A percentile compares a stretch with the other conserved stretches of the same genome.
phyloP scores from a whole-genome alignment of 1,140 invertebrate species.

The Drosophila orosa region DNA sequence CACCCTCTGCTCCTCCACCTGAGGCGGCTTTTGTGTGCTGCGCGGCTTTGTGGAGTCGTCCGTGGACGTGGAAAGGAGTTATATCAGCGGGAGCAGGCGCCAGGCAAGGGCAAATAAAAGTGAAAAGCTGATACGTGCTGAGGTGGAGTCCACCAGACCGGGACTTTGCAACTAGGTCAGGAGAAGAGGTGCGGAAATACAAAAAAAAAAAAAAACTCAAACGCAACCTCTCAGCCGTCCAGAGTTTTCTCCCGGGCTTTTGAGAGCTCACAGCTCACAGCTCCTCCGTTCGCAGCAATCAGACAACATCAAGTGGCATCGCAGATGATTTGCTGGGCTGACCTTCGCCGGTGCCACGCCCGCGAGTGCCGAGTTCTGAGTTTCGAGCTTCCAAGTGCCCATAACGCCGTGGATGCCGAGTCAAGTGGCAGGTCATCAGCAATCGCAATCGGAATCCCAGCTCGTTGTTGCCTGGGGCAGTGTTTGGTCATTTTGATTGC shows the following conservation, averaged over 20 bases:
- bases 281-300: slow-evolving; percentile 45
- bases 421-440: slow-evolving; percentile 59
- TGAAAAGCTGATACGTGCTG: slow-evolving; percentile 53
- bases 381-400: slow-evolving; percentile 4
- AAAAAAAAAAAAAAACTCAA: slow-evolving; percentile 21
- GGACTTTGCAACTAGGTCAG: slow-evolving; percentile 40
- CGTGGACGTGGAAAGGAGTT: slow-evolving; percentile 5
- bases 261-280: slow-evolving; percentile 29
- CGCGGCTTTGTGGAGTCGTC: slow-evolving; percentile 12
- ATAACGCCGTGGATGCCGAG: slow-evolving; percentile 34
- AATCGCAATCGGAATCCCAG: slow-evolving; percentile 29
- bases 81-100: slow-evolving; percentile 15
- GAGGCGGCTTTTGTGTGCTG: slow-evolving; percentile 21
- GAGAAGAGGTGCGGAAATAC: slow-evolving; percentile 19
- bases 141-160: slow-evolving; percentile 23
- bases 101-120: slow-evolving; percentile 50
- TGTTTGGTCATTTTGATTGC: slow-evolving; percentile 42
- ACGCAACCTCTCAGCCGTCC: background rate
- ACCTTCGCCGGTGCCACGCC: slow-evolving; percentile 39
- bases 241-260: slow-evolving; percentile 6
- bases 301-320: slow-evolving; percentile 56
- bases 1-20: slow-evolving; percentile 1
- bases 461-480: slow-evolving; percentile 9
- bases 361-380: slow-evolving; percentile 4
- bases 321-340: slow-evolving; percentile 57